Evolutionary conservation across 2,888 invertebrate species (phyloP), one percentile per base, ranked within the genome.

Genomic region (Antheraea assamensis): DNA sequence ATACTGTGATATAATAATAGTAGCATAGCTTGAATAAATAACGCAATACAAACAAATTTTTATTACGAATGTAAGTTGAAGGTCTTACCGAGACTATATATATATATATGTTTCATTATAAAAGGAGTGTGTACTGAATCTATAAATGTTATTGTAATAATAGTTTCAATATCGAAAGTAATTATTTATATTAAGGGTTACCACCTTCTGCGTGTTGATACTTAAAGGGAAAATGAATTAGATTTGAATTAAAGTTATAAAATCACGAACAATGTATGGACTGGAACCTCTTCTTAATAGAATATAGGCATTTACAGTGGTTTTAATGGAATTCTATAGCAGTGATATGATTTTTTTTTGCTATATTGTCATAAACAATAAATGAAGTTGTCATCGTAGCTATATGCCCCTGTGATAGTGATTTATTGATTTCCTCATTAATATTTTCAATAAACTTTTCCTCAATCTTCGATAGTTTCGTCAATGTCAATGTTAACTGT

Each of bases 131-230:
- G 5, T 61, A n/a, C 27, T 27, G 27, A 68, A 35, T 68, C 68
- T 35, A 68, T 35, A 68, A 35, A 15, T n/a, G n/a, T n/a, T n/a
- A n/a, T 68, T 21, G 35, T 68, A 35, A 35, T 68, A 68, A 68
- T 68, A 68, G 35, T 68, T 68, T 35, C 35, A 31, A 68, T 42
- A 42, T 68, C 31, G 68, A 35, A 68, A 31, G 7, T 35, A 24
- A 10, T 35, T 68, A 19, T 68, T 35, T 35, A 68, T 61, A n/a
- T 68, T 21, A 35, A 68, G 68, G 68, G 68, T 35, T 68, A 68
- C 24, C 68, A 35, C 31, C 1, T 35, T 10, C 7, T 68, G 35
- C 35, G 27, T 15, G 61, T 61, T 61, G 27, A 27, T 27, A 0
- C 15, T 61, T 27, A 27, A 27, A 27, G 19, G 27, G n/a, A n/a